Evolutionary conservation across 2,888 invertebrate species (phyloP).

Genomic region (Tinea semifulvella): DNA sequence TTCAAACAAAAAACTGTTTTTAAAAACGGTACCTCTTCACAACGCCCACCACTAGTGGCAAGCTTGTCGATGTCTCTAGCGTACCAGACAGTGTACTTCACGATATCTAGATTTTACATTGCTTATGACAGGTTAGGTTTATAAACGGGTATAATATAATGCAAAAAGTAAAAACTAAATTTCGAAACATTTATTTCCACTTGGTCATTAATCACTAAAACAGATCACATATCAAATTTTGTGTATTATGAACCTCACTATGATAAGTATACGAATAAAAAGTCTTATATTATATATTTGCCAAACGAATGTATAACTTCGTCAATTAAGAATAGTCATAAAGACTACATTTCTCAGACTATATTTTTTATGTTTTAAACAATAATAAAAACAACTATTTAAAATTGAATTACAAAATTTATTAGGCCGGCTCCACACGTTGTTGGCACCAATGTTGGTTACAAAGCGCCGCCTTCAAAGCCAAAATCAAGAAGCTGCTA

Average conservation of each 20-base stretch:
- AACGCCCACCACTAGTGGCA: too few species aligned
- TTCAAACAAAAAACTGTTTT: too few species aligned
- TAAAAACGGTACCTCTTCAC: too few species aligned
- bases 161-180: conserved; percentile 22
- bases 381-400: conserved; percentile 55
- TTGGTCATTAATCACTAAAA: conserved; percentile 52
- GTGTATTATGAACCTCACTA: conserved; percentile 17
- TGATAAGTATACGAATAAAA: conserved; percentile 5
- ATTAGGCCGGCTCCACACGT: not conserved
- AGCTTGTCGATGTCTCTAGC: too few species aligned
- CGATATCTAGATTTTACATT: conserved; percentile 9
- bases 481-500: too few species aligned
- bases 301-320: not conserved
- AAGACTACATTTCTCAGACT: not conserved
- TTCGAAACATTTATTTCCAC: conserved; percentile 62
- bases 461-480: too few species aligned
- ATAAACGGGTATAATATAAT: too few species aligned
- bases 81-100: too few species aligned
- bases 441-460: too few species aligned
- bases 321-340: not conserved
- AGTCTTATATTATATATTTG: conserved; percentile 9
- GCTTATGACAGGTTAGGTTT: not conserved
- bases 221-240: conserved; percentile 50
- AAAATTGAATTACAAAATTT: conserved; percentile 53
- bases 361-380: conserved; percentile 18